Conservation (phyloP, 2,797 vertebrate species). For the Galago senegalensis region DNA sequence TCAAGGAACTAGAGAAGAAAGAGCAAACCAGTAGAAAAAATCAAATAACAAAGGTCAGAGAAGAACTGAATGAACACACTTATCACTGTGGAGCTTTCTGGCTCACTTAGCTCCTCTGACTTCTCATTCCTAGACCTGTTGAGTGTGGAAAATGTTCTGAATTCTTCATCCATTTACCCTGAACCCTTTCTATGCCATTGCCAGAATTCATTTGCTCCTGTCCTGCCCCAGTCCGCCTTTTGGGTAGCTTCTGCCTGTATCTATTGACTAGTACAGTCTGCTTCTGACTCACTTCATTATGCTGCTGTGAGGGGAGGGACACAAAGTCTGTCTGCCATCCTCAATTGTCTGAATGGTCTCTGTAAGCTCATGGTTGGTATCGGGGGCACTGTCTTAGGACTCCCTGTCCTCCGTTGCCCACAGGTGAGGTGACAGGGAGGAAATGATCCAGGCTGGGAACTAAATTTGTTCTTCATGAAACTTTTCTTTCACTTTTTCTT, state of each 20-base stretch:
- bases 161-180: neutral
- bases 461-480: neutral
- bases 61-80: too few species aligned
- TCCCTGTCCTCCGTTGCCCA: neutral
- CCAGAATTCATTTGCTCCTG: neutral
- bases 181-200: neutral
- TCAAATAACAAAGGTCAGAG: too few species aligned
- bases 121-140: neutral
- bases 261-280: neutral
- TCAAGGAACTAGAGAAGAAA: too few species aligned
- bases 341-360: neutral
- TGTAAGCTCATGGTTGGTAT: neutral
- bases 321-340: too few species aligned
- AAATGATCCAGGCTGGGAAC: rapidly evolving
- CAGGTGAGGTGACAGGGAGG: neutral
- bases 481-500: too few species aligned
- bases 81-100: neutral
- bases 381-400: neutral
- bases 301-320: neutral
- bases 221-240: too few species aligned
- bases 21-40: too few species aligned
- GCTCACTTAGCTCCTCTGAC: neutral
- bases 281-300: neutral
- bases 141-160: too few species aligned
- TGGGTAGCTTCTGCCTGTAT: neutral